These are phyloP conservation scores for Corythoichthys haematopterus DNA, from an alignment of 2,113 vertebrate genomes.

Conservation along the genomic window DNA sequence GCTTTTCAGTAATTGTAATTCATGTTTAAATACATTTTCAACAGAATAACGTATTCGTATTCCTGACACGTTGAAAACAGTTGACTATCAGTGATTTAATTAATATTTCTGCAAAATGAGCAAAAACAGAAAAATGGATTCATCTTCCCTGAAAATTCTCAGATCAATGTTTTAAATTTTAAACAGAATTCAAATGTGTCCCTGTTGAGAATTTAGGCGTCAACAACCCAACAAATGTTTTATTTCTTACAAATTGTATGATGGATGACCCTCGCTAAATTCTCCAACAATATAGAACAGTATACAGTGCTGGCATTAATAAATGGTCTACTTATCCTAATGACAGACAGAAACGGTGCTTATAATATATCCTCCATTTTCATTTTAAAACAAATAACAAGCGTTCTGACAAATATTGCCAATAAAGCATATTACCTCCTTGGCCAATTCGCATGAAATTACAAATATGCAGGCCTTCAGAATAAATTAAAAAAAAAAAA, in stretches of 20 bases:
- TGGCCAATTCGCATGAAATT: conserved; percentile 75
- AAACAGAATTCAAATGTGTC: neutral
- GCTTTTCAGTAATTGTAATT: neutral
- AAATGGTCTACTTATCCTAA: conserved; percentile 69
- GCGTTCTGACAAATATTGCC: conserved; percentile 97
- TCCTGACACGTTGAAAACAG: neutral
- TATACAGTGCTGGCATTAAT: conserved; percentile 89
- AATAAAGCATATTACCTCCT: conserved; percentile 77
- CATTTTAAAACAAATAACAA: conserved; percentile 68
- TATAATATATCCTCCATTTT: conserved; percentile 71
- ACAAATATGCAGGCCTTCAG: conserved; percentile 68
- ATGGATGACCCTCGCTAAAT: conserved; percentile 69
- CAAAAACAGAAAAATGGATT: neutral
- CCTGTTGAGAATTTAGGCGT: conserved; percentile 39
- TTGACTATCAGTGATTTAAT: neutral
- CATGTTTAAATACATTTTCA: neutral
- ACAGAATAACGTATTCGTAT: neutral
- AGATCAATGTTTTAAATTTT: neutral
- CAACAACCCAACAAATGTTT: conserved; percentile 64
- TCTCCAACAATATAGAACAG: conserved; percentile 68
- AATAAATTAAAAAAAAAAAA: conserved; percentile 98
- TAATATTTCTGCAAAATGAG: neutral
- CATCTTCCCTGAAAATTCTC: neutral
- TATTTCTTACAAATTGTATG: conserved; percentile 83
- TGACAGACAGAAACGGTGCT: conserved; percentile 71